phyloP scores from a whole-genome alignment of 1,140 invertebrate genomes.

The Antheraea mylitta region DNA sequence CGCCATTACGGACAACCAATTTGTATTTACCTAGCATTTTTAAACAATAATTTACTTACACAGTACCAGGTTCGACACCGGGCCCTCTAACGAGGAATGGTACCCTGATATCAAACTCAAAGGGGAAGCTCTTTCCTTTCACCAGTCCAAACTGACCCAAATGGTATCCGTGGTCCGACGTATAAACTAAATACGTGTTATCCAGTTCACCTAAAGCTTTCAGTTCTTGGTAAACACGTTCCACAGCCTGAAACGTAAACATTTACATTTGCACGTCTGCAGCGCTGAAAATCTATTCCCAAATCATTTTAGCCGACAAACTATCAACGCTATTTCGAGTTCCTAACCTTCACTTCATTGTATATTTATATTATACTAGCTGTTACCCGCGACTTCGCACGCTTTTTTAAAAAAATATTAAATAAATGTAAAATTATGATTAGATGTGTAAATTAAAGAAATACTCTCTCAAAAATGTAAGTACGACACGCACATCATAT shows the following conservation, averaged over 20 bases:
- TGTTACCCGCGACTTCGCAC: too few species aligned
- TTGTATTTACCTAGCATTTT: too few species aligned
- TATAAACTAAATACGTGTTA: conserved; percentile 98
- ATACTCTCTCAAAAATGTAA: too few species aligned
- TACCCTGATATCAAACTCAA: conserved; percentile 98
- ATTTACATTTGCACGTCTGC: conserved; percentile 2
- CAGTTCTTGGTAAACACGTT: conserved; percentile 91
- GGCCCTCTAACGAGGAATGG: conserved; percentile 97
- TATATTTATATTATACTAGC: conserved; percentile 2
- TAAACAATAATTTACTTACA: conserved; percentile 82
- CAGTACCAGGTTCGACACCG: conserved; percentile 91
- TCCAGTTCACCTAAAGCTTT: conserved; percentile 92
- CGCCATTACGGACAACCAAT: too few species aligned
- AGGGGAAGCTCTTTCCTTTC: conserved; percentile 99
- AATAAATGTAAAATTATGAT: too few species aligned
- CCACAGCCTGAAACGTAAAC: conserved; percentile 74
- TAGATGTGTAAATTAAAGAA: too few species aligned
- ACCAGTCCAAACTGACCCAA: conserved; percentile 98
- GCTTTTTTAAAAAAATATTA: too few species aligned
- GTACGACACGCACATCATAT: too few species aligned
- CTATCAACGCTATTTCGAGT: neutral
- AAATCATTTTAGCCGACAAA: neutral
- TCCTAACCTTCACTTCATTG: neutral
- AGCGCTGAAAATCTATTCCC: conserved; percentile 4
- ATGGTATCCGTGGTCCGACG: conserved; percentile 99